Conservation (phyloP, 2,797 vertebrate species). For the Coregonus ussuriensis region DNA sequence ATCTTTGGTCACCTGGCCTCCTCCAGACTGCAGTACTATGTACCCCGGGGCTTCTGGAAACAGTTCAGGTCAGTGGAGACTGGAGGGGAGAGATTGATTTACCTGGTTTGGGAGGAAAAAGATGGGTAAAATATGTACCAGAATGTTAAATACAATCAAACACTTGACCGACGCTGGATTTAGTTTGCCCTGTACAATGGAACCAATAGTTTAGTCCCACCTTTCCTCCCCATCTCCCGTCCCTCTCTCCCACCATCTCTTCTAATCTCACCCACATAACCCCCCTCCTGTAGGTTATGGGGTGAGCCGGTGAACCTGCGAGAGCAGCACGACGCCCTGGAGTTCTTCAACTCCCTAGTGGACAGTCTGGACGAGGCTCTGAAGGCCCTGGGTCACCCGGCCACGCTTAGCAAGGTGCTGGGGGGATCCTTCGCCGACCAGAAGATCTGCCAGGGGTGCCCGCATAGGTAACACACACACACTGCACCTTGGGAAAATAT, state of each 20-base stretch:
- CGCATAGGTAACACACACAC: conserved; percentile 83
- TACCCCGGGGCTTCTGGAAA: conserved; percentile 99
- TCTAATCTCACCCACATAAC: no score
- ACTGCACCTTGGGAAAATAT: neutral
- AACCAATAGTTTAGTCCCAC: neutral
- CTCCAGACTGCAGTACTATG: conserved; percentile 97
- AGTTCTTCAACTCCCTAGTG: conserved; percentile 99
- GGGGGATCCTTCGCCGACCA: conserved; percentile 99
- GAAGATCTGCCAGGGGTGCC: conserved; percentile 99
- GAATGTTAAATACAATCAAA: neutral
- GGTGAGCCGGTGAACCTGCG: conserved; percentile 97
- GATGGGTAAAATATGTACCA: neutral
- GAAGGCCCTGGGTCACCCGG: conserved; percentile 96
- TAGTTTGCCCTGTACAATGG: neutral
- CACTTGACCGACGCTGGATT: neutral
- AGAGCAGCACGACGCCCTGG: conserved; percentile 97
- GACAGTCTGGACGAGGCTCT: conserved; percentile 99
- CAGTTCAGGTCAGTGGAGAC: conserved; percentile 87
- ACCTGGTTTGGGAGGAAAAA: neutral
- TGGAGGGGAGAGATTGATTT: neutral
- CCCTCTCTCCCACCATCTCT: neutral
- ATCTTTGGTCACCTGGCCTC: conserved; percentile 98
- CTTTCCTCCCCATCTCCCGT: neutral
- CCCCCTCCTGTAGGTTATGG: conserved; percentile 84
- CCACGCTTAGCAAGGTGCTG: conserved; percentile 98